A percentile compares a stretch with the other conserved stretches of the same genome.
Evolutionary conservation across 2,113 vertebrate genomes (phyloP).

Genomic region (Oryzias curvinotus): DNA sequence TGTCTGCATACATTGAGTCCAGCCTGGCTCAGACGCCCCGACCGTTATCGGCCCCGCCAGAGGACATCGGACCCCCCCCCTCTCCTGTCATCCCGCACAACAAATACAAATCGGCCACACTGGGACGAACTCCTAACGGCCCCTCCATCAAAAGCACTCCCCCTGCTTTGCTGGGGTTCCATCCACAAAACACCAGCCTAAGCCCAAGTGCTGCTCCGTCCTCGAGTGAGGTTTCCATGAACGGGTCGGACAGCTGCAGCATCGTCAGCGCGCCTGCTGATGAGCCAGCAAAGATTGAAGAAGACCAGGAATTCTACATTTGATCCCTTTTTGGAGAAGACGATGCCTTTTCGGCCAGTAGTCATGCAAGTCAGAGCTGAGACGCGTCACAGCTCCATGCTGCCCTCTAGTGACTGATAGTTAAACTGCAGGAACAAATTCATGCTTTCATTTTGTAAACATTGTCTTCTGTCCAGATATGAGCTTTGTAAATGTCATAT

Average conservation of each 20-base stretch:
- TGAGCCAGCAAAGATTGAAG: conserved; percentile 19
- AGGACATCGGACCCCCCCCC: conserved; percentile 27
- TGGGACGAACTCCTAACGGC: conserved; percentile 45
- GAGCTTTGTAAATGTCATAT: conserved; percentile 39
- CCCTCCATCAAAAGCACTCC: conserved; percentile 20
- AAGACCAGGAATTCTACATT: conserved; percentile 85
- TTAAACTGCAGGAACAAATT: conserved; percentile 9
- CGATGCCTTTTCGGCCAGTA: neutral
- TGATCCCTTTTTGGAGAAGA: conserved; percentile 51
- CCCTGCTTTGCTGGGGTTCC: conserved; percentile 8
- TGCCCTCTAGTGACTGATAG: conserved; percentile 39
- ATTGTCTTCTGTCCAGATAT: conserved; percentile 23
- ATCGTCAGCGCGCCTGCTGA: conserved; percentile 1
- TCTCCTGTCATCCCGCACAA: conserved; percentile 24
- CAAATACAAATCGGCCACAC: conserved; percentile 25
- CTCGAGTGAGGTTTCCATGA: conserved; percentile 50
- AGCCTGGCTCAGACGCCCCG: conserved; percentile 48
- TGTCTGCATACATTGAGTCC: conserved; percentile 85
- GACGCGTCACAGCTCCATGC: conserved; percentile 4
- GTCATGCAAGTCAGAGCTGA: neutral
- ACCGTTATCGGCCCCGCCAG: conserved; percentile 56
- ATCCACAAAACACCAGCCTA: conserved; percentile 4
- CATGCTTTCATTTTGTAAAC: neutral
- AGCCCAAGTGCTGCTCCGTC: conserved; percentile 29
- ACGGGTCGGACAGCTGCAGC: conserved; percentile 58